Evolutionary conservation across 2,113 vertebrate species (phyloP).

Genomic region (Trochalopteron elliotii): DNA sequence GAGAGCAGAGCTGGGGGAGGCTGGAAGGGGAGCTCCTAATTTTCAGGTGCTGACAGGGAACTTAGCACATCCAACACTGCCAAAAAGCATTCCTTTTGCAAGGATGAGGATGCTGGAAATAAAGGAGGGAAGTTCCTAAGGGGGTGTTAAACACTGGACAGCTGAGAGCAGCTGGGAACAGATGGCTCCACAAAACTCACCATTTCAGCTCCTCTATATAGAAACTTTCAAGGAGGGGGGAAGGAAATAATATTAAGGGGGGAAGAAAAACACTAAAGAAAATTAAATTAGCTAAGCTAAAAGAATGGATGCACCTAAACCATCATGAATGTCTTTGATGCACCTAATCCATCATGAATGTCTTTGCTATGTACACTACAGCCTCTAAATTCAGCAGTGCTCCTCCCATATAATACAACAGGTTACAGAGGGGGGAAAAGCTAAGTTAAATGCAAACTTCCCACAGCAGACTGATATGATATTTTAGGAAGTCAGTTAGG

Average conservation of each 20-base stretch:
- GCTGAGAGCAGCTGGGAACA: background rate
- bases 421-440: background rate
- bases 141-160: background rate
- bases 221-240: background rate
- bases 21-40: background rate
- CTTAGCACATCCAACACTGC: background rate
- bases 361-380: background rate
- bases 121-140: background rate
- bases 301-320: background rate
- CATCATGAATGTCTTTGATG: background rate
- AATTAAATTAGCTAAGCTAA: background rate
- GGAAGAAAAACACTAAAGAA: background rate
- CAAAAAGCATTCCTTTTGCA: background rate
- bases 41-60: background rate
- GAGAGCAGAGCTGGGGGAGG: background rate
- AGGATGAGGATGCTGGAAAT: background rate
- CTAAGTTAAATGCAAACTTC: conserved; percentile 4
- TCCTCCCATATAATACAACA: background rate
- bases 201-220: background rate
- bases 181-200: background rate
- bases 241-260: background rate
- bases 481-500: conserved; percentile 52
- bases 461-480: background rate
- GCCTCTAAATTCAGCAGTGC: background rate
- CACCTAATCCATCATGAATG: background rate